These are phyloP conservation scores for Neogobius melanostomus DNA, from an alignment of 2,113 vertebrate species.

Conservation along the genomic window DNA sequence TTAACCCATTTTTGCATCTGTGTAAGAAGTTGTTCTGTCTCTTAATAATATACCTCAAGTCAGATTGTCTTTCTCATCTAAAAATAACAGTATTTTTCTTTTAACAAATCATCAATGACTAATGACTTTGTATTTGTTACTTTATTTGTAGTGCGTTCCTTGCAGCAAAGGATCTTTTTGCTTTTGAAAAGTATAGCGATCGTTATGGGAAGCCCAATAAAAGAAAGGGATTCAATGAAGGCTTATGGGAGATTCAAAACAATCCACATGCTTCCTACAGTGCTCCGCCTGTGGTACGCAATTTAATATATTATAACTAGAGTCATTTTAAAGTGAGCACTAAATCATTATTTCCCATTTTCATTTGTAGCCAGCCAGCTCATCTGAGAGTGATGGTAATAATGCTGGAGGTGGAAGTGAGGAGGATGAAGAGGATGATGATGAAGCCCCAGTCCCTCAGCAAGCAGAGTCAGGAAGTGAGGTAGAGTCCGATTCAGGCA, in stretches of 20 bases:
- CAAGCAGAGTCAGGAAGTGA: conserved; percentile 78
- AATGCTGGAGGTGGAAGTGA: conserved; percentile 77
- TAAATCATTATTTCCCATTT: not conserved
- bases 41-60: too few relatives aligned
- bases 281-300: conserved; percentile 85
- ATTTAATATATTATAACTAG: not conserved
- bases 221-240: conserved; percentile 98
- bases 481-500: conserved; percentile 85
- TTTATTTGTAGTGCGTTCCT: conserved; percentile 86
- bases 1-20: not conserved
- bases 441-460: conserved; percentile 76
- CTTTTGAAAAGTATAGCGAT: conserved; percentile 91
- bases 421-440: conserved; percentile 50
- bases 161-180: conserved; percentile 94
- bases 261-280: conserved; percentile 98
- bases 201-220: conserved; percentile 98
- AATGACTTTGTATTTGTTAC: not conserved
- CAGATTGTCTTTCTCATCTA: too few relatives aligned
- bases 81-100: too few relatives aligned
- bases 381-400: conserved; percentile 90
- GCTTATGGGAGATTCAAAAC: conserved; percentile 98
- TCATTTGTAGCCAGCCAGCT: conserved; percentile 81
- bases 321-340: not conserved
- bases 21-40: too few relatives aligned
- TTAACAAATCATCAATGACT: not conserved